Evolutionary conservation across 1,140 invertebrate species (phyloP).

Genomic region (Rhagoletis pomonella): DNA sequence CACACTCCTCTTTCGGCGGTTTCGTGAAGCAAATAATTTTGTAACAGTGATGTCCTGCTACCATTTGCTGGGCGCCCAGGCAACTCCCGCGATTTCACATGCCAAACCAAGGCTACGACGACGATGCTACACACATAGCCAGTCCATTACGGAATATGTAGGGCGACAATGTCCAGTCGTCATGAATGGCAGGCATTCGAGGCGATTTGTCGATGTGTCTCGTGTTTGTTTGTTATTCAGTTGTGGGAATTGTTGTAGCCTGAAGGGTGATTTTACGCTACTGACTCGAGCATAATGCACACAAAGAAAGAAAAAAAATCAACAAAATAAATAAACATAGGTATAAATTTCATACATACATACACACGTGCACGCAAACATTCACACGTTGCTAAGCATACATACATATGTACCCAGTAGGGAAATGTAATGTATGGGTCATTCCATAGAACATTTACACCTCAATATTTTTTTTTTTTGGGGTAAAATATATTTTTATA

Average conservation of each 20-base stretch:
- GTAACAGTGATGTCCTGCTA: constrained; percentile 53
- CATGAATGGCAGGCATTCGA: constrained; percentile 7
- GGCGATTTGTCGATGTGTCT: not conserved
- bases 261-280: constrained; percentile 46
- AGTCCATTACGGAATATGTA: not conserved
- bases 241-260: not conserved
- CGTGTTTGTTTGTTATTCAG: not conserved
- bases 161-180: not conserved
- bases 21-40: constrained; percentile 56
- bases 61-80: constrained; percentile 66
- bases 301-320: not conserved
- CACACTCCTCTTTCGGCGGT: constrained; percentile 7
- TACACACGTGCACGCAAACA: too few relatives aligned
- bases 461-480: too few relatives aligned
- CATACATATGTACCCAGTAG: not conserved
- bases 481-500: too few relatives aligned
- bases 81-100: constrained; percentile 69
- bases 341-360: not conserved
- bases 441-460: too few relatives aligned
- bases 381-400: not conserved
- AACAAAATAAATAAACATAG: not conserved
- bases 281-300: constrained; percentile 11
- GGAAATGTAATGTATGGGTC: too few relatives aligned
- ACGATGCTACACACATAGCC: not conserved
- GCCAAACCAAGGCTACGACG: constrained; percentile 44